phyloP scores from a whole-genome alignment of 2,888 invertebrate genomes.

The Taphrorychus bicolor region DNA sequence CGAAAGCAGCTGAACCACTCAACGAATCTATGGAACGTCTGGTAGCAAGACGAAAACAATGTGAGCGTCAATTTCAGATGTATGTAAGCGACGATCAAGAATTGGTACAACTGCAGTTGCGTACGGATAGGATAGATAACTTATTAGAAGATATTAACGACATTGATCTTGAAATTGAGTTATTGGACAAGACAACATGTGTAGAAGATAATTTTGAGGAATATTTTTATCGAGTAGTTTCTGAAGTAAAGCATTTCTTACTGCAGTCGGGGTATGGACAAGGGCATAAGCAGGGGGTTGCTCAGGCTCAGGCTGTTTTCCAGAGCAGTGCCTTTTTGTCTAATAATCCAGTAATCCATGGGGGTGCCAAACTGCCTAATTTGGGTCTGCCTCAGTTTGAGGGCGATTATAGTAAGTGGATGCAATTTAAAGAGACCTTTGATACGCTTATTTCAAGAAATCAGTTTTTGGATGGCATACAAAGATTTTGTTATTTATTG shows the following conservation, averaged over 20 bases:
- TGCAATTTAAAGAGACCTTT: slow-evolving; percentile 38
- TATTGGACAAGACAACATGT: neutral
- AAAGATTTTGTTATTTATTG: slow-evolving; percentile 41
- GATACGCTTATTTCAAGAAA: slow-evolving; percentile 32
- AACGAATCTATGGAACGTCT: neutral
- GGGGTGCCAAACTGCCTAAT: neutral
- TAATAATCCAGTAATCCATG: neutral
- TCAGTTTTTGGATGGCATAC: slow-evolving; percentile 20
- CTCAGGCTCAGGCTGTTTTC: no score
- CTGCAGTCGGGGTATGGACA: no score
- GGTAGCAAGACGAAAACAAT: neutral
- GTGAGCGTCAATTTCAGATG: neutral
- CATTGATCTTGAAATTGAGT: neutral
- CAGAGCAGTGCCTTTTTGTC: no score
- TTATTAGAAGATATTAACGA: no score
- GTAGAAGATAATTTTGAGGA: neutral
- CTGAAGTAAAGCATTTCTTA: neutral
- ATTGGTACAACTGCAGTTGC: no score
- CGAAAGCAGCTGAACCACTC: neutral
- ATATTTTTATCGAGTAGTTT: neutral
- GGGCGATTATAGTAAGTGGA: slow-evolving; percentile 33
- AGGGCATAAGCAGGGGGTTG: no score
- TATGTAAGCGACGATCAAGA: neutral
- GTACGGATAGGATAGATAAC: no score
- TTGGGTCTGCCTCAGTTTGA: slow-evolving; percentile 14